Base-by-base conservation (phyloP, 1,140 invertebrate genomes). In the Euura lappo region DNA sequence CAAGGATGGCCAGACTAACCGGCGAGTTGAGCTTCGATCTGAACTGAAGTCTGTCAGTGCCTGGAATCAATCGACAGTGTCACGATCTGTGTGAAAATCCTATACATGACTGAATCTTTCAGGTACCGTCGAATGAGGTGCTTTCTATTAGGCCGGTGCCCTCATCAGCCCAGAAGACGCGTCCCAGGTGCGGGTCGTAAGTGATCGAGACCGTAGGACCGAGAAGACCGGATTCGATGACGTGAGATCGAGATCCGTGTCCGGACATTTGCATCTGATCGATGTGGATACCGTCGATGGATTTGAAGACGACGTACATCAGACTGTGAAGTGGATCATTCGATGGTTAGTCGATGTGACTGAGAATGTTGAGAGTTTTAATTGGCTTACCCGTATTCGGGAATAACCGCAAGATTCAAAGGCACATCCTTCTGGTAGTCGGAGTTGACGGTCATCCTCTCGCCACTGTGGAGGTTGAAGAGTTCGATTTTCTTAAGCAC, bases 271-370 rank as follows among this genome's bases (percentile, higher is more conserved):
- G 79, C 70, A 91, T 80, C 42, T 90, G 86, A 77, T 92, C 91
- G 13, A 95, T 91, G 46, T 90, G 89, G 13, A 88, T 87, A 6
- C 84, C 80, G 2, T 86, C 72, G 0, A 83, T 80, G 6, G 87
- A 87, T 72, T 83, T 78, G 10, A 93, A 86, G 0, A 91, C 90
- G 0, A 94, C 88, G 72, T 91, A 91, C 89, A 94, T 91, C n/a
- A 89, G 79, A 10, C 92, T 93, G 73, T 13, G 85, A 80, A 73
- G 73, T 51, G 74, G 69, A 75, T 64, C 42, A 43, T 73, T 42
- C 8, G 10, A 43, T 13, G 8, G 42, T 11, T 44, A 44, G 3
- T 8, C 10, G 3, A 28, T 45, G 28, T 28, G 28, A 28, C 28
- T 28, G 28, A 28, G 28, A 28, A 28, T 28, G 28, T 28, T 28